Percentiles rank a stretch among this genome's conserved stretches.
These are phyloP conservation scores for Parapsyche elsis DNA, from an alignment of 1,140 invertebrate genomes.

Conservation along the genomic window DNA sequence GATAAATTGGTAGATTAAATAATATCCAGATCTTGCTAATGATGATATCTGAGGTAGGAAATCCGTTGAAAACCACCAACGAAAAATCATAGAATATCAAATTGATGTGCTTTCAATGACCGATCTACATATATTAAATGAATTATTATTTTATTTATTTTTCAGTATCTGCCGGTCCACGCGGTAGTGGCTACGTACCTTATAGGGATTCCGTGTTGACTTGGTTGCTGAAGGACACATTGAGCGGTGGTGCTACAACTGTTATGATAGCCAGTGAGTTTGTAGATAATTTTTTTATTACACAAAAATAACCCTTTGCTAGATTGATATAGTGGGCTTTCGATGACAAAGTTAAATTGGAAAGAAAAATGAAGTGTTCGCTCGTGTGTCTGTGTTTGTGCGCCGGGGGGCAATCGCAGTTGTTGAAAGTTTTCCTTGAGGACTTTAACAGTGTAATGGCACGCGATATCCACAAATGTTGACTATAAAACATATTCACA, in stretches of 20 bases:
- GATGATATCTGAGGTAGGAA: too few species aligned
- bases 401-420: slow-evolving; percentile 10
- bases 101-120: too few species aligned
- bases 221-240: slow-evolving; percentile 74
- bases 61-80: too few species aligned
- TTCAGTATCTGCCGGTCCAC: slow-evolving; percentile 62
- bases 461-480: slow-evolving; percentile 44
- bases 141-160: neutral
- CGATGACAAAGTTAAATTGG: slow-evolving; percentile 40
- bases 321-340: neutral
- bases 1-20: too few species aligned
- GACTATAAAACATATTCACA: slow-evolving; percentile 22
- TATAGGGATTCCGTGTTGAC: slow-evolving; percentile 81
- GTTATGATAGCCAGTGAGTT: slow-evolving; percentile 70
- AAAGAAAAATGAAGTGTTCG: slow-evolving; percentile 11
- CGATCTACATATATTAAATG: neutral
- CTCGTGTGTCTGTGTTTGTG: neutral
- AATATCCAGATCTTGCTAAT: too few species aligned
- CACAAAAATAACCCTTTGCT: neutral
- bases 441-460: slow-evolving; percentile 25
- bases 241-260: slow-evolving; percentile 68
- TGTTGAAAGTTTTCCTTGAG: slow-evolving; percentile 37
- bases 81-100: too few species aligned
- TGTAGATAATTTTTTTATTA: neutral
- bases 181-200: slow-evolving; percentile 72